Conservation (phyloP, 2,888 invertebrate species). For the Frankliniella intonsa region DNA sequence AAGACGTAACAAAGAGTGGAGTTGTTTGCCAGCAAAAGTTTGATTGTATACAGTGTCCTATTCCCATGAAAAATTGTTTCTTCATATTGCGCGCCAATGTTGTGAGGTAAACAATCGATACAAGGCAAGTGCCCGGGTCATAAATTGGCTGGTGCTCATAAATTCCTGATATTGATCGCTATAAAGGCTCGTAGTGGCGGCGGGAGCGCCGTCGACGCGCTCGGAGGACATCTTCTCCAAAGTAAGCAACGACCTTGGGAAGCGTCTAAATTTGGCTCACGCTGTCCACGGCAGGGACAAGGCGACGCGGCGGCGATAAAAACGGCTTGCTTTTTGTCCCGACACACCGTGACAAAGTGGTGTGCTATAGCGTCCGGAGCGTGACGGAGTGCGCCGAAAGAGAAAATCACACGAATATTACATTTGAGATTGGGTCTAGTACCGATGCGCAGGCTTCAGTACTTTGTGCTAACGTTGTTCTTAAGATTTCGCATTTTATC, state of each 20-base stretch:
- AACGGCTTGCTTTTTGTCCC: no score
- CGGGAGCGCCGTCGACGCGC: not conserved
- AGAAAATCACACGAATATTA: no score
- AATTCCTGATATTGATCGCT: constrained; percentile 23
- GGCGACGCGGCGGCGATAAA: no score
- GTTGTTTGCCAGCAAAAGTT: not conserved
- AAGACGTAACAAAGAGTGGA: not conserved
- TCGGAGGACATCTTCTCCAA: not conserved
- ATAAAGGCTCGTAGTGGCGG: not conserved
- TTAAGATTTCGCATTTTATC: no score
- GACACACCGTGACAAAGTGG: no score
- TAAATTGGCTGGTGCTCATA: constrained; percentile 9
- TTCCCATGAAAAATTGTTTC: constrained; percentile 14
- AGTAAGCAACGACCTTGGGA: not conserved
- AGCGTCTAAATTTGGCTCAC: not conserved
- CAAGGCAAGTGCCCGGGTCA: constrained; percentile 14
- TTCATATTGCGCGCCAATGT: constrained; percentile 25
- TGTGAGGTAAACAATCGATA: constrained; percentile 26
- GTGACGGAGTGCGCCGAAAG: no score
- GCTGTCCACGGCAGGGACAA: not conserved
- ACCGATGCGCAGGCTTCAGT: no score
- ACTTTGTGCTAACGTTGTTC: no score
- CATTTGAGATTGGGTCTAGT: no score
- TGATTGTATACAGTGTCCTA: not conserved
- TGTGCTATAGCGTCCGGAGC: no score